Conservation (phyloP, 2,888 invertebrate species). For the Flabesymbios commensalis region DNA sequence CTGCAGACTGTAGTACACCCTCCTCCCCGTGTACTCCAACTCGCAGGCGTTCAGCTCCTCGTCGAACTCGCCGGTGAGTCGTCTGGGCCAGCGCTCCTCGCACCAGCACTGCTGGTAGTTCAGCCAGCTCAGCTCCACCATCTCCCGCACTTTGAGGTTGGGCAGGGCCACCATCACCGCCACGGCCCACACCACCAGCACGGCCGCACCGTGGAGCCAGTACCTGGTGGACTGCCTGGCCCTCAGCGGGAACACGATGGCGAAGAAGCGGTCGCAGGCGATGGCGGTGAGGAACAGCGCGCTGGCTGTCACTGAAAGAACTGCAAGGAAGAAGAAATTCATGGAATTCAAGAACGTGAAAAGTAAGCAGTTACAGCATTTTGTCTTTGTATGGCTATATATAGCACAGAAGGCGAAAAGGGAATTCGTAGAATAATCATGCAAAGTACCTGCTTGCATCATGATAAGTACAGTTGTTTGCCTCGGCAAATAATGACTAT, state of each 20-base stretch:
- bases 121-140: conserved; percentile 35
- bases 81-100: conserved; percentile 44
- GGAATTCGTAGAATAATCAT: too few species aligned
- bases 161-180: conserved; percentile 43
- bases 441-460: too few species aligned
- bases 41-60: background rate
- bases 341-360: background rate
- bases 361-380: background rate
- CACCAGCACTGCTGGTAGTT: conserved; percentile 47
- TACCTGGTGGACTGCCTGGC: conserved; percentile 10
- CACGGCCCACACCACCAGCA: conserved; percentile 40
- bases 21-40: conserved; percentile 15
- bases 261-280: conserved; percentile 51
- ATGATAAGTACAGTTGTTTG: too few species aligned
- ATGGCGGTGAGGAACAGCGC: conserved; percentile 48
- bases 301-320: conserved; percentile 46
- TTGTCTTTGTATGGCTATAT: too few species aligned
- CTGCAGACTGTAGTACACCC: conserved; percentile 43
- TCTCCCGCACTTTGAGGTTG: conserved; percentile 39
- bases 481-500: too few species aligned
- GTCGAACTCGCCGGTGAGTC: conserved; percentile 25
- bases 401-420: too few species aligned
- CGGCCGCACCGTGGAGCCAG: conserved; percentile 21
- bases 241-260: conserved; percentile 48
- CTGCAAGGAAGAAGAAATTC: conserved; percentile 30